Percentiles rank a stretch among this genome's conserved stretches.
Evolutionary conservation across 2,888 invertebrate species (phyloP).

Genomic region (Noctua pronuba): DNA sequence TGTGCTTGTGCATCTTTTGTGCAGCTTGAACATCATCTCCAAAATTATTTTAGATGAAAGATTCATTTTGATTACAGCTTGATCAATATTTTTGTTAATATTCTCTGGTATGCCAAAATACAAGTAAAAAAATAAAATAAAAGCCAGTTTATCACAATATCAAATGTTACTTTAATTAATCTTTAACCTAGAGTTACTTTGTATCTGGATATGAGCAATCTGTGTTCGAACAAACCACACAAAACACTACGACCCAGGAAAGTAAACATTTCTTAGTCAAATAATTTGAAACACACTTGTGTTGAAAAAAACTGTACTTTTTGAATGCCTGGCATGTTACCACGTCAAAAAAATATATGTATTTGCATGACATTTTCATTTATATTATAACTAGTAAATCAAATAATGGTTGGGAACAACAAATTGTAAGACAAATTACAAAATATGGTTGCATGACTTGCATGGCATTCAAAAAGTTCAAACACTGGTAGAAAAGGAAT

Average conservation of each 20-base stretch:
- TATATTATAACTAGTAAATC: conserved; percentile 31
- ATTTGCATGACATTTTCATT: conserved; percentile 29
- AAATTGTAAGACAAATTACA: conserved; percentile 25
- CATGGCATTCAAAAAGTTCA: conserved; percentile 63
- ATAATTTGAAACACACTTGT: conserved; percentile 64
- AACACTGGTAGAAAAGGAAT: conserved; percentile 71
- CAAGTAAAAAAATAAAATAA: conserved; percentile 38
- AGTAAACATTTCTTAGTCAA: conserved; percentile 67
- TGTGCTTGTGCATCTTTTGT: neutral
- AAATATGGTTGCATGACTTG: conserved; percentile 48
- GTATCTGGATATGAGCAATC: conserved; percentile 69
- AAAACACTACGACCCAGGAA: conserved; percentile 66
- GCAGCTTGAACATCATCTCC: neutral
- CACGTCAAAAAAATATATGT: conserved; percentile 50
- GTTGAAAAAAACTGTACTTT: conserved; percentile 55
- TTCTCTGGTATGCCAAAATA: neutral
- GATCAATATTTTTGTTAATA: too few species aligned
- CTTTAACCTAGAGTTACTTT: conserved; percentile 77
- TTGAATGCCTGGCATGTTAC: conserved; percentile 52
- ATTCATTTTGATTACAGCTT: too few species aligned
- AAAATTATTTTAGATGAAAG: too few species aligned
- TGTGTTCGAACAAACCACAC: conserved; percentile 64
- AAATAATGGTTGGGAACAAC: conserved; percentile 37
- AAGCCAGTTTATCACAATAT: conserved; percentile 75
- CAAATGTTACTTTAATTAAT: conserved; percentile 85